Conservation (phyloP, 2,797 vertebrate genomes). For the Champsocephalus esox region DNA sequence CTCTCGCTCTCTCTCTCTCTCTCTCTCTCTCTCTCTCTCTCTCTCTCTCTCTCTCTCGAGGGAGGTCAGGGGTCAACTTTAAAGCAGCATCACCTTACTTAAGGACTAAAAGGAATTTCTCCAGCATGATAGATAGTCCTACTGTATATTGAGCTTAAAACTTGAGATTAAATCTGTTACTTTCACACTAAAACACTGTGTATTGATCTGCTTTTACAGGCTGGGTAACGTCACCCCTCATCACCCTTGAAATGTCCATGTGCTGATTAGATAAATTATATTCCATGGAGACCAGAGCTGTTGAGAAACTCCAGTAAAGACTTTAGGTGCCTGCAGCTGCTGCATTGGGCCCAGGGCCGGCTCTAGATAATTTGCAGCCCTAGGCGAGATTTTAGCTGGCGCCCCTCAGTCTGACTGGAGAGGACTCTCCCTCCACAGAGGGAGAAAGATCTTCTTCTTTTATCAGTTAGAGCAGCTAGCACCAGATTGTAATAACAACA, state of each 20-base stretch:
- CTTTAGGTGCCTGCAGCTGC: background rate
- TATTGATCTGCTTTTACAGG: conserved; percentile 10
- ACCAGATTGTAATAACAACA: no score
- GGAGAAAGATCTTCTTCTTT: no score
- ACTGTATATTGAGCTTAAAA: background rate
- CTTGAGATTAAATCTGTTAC: background rate
- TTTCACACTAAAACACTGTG: background rate
- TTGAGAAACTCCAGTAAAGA: background rate
- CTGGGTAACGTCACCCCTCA: conserved; percentile 5
- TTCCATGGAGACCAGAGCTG: background rate
- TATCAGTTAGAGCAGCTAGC: no score
- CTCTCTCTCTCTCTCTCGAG: background rate
- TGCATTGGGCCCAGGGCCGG: no score
- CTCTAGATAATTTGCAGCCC: no score
- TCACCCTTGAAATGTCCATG: conserved; percentile 31
- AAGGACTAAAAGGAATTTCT: background rate
- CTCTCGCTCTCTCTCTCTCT: background rate
- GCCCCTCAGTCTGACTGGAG: no score
- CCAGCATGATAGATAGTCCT: background rate
- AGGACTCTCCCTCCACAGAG: no score
- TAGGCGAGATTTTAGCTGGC: no score
- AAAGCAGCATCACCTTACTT: background rate
- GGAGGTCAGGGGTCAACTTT: conserved; percentile 36
- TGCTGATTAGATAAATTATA: conserved; percentile 22
- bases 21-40: no score